Percentiles rank a stretch among this genome's conserved stretches.
These are phyloP conservation scores for Volucella inflata DNA, from an alignment of 2,888 invertebrate genomes.

Conservation along the genomic window DNA sequence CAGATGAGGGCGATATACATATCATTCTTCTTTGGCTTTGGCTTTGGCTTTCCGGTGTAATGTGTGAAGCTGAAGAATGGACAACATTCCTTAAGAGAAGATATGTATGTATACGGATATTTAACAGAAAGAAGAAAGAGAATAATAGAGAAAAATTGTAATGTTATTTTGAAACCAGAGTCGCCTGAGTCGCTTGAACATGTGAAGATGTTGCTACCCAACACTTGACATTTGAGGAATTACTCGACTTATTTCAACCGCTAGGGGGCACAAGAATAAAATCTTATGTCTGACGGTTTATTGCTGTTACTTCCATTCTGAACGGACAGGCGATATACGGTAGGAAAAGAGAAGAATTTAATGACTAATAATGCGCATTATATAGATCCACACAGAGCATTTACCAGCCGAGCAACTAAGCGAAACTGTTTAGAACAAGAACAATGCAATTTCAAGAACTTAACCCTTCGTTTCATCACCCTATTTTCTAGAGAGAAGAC, in stretches of 20 bases:
- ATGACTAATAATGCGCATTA: conserved; percentile 56
- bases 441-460: conserved; percentile 62
- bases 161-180: no score
- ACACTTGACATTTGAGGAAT: conserved; percentile 1
- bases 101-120: not conserved
- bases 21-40: conserved; percentile 23
- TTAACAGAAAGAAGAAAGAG: not conserved
- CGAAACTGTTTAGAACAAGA: conserved; percentile 41
- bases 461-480: not conserved
- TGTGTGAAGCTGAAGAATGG: not conserved
- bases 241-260: not conserved
- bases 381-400: conserved; percentile 38
- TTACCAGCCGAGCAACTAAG: conserved; percentile 50
- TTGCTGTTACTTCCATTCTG: conserved; percentile 32
- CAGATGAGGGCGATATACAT: conserved; percentile 33
- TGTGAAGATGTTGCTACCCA: conserved; percentile 45
- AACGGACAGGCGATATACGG: not conserved
- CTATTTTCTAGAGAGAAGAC: conserved; percentile 9
- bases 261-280: not conserved
- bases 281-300: conserved; percentile 4
- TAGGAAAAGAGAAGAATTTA: conserved; percentile 39
- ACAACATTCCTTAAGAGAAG: not conserved
- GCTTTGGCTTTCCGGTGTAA: conserved; percentile 52
- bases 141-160: not conserved
- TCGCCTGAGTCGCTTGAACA: conserved; percentile 31